These are phyloP conservation scores for Neuroterus valhalla DNA, from an alignment of 1,140 invertebrate genomes.

Conservation along the genomic window DNA sequence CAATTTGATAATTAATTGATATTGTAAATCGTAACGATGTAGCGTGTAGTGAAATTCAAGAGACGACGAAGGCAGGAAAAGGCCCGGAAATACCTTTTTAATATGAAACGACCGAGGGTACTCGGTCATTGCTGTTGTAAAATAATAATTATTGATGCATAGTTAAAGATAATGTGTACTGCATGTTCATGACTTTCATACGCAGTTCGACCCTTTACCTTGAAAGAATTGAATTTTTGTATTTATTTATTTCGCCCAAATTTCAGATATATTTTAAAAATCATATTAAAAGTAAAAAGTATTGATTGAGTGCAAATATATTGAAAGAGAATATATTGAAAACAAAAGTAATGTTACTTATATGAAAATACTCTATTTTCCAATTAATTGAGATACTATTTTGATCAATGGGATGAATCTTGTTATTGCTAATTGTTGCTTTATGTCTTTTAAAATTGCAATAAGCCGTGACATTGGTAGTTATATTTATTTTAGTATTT, in stretches of 20 bases:
- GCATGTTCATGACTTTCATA: slow-evolving; percentile 38
- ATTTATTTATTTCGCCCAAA: background rate
- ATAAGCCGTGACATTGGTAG: background rate
- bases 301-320: no score
- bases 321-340: background rate
- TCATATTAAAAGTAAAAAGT: background rate
- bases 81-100: slow-evolving; percentile 62
- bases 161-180: slow-evolving; percentile 46
- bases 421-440: slow-evolving; percentile 23
- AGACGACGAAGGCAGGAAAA: slow-evolving; percentile 54
- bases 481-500: slow-evolving; percentile 17
- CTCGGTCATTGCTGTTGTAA: slow-evolving; percentile 62
- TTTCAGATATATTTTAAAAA: background rate
- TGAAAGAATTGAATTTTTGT: slow-evolving; percentile 19
- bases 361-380: slow-evolving; percentile 1
- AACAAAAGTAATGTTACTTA: background rate
- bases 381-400: background rate
- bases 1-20: slow-evolving; percentile 76
- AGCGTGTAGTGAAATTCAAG: slow-evolving; percentile 71
- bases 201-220: slow-evolving; percentile 32
- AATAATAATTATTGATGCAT: slow-evolving; percentile 59
- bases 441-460: background rate
- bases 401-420: slow-evolving; percentile 9
- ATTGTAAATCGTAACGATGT: slow-evolving; percentile 73
- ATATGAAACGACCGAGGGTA: slow-evolving; percentile 51